phyloP scores from a whole-genome alignment of 2,888 invertebrate species.

The Anodontia alba region DNA sequence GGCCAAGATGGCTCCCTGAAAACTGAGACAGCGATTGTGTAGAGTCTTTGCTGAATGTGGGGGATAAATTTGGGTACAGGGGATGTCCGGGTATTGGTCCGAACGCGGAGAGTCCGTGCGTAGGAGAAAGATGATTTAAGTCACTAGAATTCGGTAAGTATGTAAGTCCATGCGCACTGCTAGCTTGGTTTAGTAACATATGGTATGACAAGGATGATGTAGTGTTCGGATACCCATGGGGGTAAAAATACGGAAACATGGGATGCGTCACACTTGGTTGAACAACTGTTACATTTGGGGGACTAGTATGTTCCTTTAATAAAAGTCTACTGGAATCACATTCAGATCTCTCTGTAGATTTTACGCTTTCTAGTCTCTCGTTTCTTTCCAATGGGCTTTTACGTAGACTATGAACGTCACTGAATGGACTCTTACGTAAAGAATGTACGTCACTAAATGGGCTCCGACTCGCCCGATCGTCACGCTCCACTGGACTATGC shows the following conservation, averaged over 20 bases:
- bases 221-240: constrained; percentile 90
- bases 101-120: constrained; percentile 89
- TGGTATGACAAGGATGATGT: constrained; percentile 85
- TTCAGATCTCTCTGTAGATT: constrained; percentile 46
- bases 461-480: constrained; percentile 17
- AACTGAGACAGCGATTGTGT: constrained; percentile 80
- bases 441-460: constrained; percentile 50
- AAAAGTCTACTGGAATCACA: constrained; percentile 57
- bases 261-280: constrained; percentile 95
- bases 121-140: constrained; percentile 86
- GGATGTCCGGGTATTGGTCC: constrained; percentile 93
- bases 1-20: constrained; percentile 70
- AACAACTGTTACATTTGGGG: constrained; percentile 94
- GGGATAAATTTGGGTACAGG: constrained; percentile 84
- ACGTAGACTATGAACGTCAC: constrained; percentile 46
- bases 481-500: background rate
- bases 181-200: constrained; percentile 68
- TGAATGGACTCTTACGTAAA: constrained; percentile 42
- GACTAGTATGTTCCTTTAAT: constrained; percentile 75
- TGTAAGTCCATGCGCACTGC: constrained; percentile 68
- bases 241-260: constrained; percentile 96
- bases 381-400: constrained; percentile 51
- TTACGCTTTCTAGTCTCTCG: constrained; percentile 51
- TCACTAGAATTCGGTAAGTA: constrained; percentile 75
- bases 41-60: constrained; percentile 80